A percentile compares a stretch with the other conserved stretches of the same genome.
phyloP scores from a whole-genome alignment of 2,888 invertebrate genomes.

The Peribatodes rhomboidaria region DNA sequence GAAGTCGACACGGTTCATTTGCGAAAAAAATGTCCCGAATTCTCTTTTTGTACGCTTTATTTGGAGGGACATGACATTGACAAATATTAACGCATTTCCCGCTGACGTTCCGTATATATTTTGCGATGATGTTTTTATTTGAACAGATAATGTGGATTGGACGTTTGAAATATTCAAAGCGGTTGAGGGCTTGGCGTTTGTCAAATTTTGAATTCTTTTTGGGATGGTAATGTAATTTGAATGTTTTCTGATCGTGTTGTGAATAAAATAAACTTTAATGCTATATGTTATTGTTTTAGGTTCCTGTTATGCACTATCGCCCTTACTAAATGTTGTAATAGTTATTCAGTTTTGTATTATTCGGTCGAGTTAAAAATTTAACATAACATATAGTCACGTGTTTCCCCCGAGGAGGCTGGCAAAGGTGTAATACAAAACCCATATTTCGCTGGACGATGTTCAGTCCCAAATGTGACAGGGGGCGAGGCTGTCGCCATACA shows the following conservation, averaged over 20 bases:
- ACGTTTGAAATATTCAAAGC: slow-evolving; percentile 62
- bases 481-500: too few relatives aligned
- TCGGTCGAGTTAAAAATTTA: too few relatives aligned
- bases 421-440: too few relatives aligned
- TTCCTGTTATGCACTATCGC: too few relatives aligned
- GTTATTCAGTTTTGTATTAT: too few relatives aligned
- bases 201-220: slow-evolving; percentile 50
- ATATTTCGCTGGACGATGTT: too few relatives aligned
- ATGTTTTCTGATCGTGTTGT: not conserved
- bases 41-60: slow-evolving; percentile 67
- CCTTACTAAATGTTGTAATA: too few relatives aligned
- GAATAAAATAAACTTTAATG: slow-evolving; percentile 13
- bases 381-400: too few relatives aligned
- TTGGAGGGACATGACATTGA: slow-evolving; percentile 80
- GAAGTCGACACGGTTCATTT: slow-evolving; percentile 82
- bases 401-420: too few relatives aligned
- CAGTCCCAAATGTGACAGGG: too few relatives aligned
- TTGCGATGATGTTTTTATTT: slow-evolving; percentile 63
- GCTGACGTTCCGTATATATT: slow-evolving; percentile 65
- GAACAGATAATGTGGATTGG: slow-evolving; percentile 78
- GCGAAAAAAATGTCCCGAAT: slow-evolving; percentile 79
- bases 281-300: too few relatives aligned
- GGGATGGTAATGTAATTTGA: slow-evolving; percentile 18
- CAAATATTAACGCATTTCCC: slow-evolving; percentile 84
- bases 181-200: slow-evolving; percentile 43